These are phyloP conservation scores for Cottoperca gobio DNA, from an alignment of 2,797 vertebrate genomes.

Conservation along the genomic window DNA sequence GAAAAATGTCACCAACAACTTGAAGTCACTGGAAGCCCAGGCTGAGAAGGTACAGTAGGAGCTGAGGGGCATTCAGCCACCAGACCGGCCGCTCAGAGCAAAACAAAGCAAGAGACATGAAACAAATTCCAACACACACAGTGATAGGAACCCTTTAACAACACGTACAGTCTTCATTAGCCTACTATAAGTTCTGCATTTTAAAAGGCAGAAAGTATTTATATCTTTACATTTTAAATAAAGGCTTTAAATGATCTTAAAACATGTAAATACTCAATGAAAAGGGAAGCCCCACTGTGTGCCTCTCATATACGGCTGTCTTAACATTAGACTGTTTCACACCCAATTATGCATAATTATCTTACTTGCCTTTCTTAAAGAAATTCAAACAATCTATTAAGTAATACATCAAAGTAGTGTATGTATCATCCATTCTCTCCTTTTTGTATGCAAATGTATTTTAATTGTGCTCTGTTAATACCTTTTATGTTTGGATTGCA, in stretches of 20 bases:
- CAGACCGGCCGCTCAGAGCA: neutral
- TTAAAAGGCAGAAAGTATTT: neutral
- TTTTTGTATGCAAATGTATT: neutral
- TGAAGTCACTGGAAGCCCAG: slow-evolving; percentile 99
- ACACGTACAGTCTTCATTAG: neutral
- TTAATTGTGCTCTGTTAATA: neutral
- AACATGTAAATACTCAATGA: neutral
- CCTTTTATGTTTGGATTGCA: slow-evolving; percentile 73
- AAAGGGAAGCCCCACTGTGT: neutral
- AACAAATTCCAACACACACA: neutral
- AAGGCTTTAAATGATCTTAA: neutral
- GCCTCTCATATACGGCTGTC: neutral
- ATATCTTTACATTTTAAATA: neutral
- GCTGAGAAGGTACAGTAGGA: slow-evolving; percentile 85
- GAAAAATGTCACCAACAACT: slow-evolving; percentile 99
- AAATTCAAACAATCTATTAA: neutral
- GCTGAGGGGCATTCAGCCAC: slow-evolving; percentile 6
- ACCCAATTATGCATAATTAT: neutral
- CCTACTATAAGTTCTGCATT: neutral
- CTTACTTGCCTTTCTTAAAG: neutral
- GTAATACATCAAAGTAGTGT: neutral
- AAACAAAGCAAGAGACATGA: neutral
- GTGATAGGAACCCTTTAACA: neutral
- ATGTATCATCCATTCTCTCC: neutral
- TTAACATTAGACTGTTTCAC: neutral